Conservation (phyloP, 2,113 vertebrate genomes). For the Charadrius vociferus region DNA sequence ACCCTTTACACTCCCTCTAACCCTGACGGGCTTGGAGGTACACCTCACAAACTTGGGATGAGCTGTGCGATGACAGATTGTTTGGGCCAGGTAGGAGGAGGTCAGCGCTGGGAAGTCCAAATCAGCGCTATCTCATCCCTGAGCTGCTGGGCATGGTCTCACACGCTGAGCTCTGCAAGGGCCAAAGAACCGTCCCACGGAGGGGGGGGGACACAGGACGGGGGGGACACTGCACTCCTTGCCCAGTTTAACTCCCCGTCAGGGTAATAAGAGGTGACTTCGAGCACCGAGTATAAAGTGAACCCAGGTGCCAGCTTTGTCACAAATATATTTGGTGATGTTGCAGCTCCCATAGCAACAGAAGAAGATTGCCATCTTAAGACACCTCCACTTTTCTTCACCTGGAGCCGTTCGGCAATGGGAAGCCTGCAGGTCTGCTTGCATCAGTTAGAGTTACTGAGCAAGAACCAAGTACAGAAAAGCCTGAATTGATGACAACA, state of each 20-base stretch:
- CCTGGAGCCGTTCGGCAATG: not conserved
- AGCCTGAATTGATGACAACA: not conserved
- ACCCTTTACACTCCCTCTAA: not conserved
- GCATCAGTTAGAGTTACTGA: not conserved
- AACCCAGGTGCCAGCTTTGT: not conserved
- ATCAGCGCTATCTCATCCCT: not conserved
- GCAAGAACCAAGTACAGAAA: not conserved
- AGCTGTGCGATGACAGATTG: not conserved
- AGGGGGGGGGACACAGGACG: no score
- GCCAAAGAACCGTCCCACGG: not conserved
- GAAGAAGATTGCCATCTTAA: not conserved
- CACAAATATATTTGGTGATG: not conserved
- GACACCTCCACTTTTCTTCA: not conserved
- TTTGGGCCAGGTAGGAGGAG: not conserved
- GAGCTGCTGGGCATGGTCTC: accelerated
- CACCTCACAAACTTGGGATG: not conserved
- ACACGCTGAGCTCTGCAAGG: not conserved
- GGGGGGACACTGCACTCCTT: not conserved
- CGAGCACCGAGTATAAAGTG: not conserved
- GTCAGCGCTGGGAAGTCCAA: not conserved
- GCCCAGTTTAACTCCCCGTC: not conserved
- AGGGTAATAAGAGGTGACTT: not conserved
- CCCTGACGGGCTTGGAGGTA: not conserved
- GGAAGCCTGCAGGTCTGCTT: not conserved
- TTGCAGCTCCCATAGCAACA: not conserved